These are phyloP conservation scores for Eristalinus sepulchralis DNA, from an alignment of 2,888 invertebrate genomes.

Conservation along the genomic window DNA sequence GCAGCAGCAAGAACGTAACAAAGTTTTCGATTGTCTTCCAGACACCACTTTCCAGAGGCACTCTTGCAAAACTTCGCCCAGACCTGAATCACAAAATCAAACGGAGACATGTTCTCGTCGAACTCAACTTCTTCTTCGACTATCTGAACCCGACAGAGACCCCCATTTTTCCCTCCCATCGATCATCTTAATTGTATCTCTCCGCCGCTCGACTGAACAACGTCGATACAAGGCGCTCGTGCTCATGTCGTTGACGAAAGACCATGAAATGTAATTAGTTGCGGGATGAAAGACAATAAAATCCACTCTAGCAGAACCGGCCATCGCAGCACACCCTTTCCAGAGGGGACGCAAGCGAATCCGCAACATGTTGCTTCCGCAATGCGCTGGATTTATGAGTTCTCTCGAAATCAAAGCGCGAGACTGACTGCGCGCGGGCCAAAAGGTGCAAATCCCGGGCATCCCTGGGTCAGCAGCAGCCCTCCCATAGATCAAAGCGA, in stretches of 20 bases:
- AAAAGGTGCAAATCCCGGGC: not conserved
- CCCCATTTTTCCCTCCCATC: conserved; percentile 32
- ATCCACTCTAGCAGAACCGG: conserved; percentile 48
- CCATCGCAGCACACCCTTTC: not conserved
- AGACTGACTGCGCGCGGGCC: not conserved
- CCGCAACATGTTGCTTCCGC: conserved; percentile 68
- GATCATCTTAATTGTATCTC: conserved; percentile 66
- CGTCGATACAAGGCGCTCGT: conserved; percentile 16
- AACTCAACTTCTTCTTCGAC: conserved; percentile 11
- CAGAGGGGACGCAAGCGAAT: conserved; percentile 3
- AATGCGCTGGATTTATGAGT: conserved; percentile 49
- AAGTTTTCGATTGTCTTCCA: not conserved
- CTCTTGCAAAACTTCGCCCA: conserved; percentile 5
- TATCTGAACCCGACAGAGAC: conserved; percentile 7
- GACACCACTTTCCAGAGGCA: not conserved
- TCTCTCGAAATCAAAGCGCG: conserved; percentile 53
- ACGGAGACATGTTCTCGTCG: not conserved
- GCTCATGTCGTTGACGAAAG: not conserved
- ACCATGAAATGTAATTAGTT: conserved; percentile 32
- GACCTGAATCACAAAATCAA: not conserved
- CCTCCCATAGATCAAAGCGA: conserved; percentile 50
- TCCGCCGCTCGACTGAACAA: conserved; percentile 61
- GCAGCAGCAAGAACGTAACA: not conserved
- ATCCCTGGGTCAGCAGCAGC: conserved; percentile 35
- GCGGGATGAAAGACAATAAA: conserved; percentile 41